Conservation (phyloP, 2,888 invertebrate genomes). For the Palloptera scutellata region DNA sequence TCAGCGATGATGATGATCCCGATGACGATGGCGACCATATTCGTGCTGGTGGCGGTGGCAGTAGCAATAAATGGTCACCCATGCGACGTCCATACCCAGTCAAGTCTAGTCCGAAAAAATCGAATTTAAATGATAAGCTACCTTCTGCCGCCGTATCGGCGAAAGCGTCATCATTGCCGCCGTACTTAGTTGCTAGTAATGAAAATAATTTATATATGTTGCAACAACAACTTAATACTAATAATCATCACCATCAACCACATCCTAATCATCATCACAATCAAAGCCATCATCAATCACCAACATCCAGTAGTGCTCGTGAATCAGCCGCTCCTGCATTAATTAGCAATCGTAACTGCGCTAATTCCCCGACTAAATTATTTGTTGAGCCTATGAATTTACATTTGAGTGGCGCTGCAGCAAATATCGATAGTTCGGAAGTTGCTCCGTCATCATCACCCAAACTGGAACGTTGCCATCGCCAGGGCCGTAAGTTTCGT, state of each 20-base stretch:
- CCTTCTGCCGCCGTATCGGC: constrained; percentile 17
- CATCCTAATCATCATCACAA: constrained; percentile 40
- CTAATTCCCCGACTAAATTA: constrained; percentile 25
- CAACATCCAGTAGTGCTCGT: constrained; percentile 30
- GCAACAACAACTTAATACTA: constrained; percentile 27
- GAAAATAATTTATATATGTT: constrained; percentile 13
- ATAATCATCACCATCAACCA: constrained; percentile 27
- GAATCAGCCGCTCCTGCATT: constrained; percentile 32
- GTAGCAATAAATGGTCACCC: constrained; percentile 1
- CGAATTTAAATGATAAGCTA: constrained; percentile 34
- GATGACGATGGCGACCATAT: constrained; percentile 28
- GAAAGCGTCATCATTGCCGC: constrained; percentile 54
- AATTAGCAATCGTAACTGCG: constrained; percentile 14
- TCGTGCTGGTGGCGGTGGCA: constrained; percentile 28
- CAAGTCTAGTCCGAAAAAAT: constrained; percentile 45
- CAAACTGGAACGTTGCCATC: constrained; percentile 29
- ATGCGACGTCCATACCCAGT: not conserved
- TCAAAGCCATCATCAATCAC: constrained; percentile 31
- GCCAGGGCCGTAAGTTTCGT: constrained; percentile 38
- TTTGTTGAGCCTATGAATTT: constrained; percentile 38
- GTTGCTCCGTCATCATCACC: not conserved
- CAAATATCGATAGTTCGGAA: constrained; percentile 1
- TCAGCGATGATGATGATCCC: constrained; percentile 39
- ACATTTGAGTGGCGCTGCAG: constrained; percentile 30
- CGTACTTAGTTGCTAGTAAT: constrained; percentile 33